Conservation (phyloP, 2,113 vertebrate species). For the Pangasianodon hypophthalmus region DNA sequence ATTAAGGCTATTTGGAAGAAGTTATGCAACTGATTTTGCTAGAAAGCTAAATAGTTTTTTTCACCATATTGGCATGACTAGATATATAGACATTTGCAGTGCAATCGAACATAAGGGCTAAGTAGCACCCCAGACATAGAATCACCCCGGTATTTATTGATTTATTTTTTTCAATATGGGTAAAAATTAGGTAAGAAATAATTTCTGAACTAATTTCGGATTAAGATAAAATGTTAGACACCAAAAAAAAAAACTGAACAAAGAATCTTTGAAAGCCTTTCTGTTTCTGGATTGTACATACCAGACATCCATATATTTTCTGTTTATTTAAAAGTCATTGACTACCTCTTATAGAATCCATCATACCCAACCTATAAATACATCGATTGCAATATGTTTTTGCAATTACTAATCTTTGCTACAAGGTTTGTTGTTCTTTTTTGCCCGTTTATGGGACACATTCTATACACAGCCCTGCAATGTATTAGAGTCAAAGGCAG, state of each 20-base stretch:
- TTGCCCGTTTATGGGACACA: conserved; percentile 51
- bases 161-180: not conserved
- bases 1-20: not conserved
- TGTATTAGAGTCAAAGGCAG: conserved; percentile 50
- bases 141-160: not conserved
- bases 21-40: not conserved
- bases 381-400: conserved; percentile 36
- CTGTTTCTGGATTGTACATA: not conserved
- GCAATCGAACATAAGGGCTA: not conserved
- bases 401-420: conserved; percentile 36
- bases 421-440: conserved; percentile 45
- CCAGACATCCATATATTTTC: not conserved
- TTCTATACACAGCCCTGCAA: conserved; percentile 30
- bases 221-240: not conserved
- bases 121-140: not conserved
- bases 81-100: not conserved
- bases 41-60: not conserved
- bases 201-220: not conserved
- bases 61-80: not conserved
- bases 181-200: not conserved
- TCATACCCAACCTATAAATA: conserved; percentile 21
- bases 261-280: not conserved
- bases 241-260: not conserved
- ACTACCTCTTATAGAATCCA: not conserved
- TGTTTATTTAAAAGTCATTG: not conserved